Percentiles rank a stretch among this genome's conserved stretches.
These are phyloP conservation scores for Drosophila macrospina DNA, from an alignment of 2,888 invertebrate genomes.

Conservation along the genomic window DNA sequence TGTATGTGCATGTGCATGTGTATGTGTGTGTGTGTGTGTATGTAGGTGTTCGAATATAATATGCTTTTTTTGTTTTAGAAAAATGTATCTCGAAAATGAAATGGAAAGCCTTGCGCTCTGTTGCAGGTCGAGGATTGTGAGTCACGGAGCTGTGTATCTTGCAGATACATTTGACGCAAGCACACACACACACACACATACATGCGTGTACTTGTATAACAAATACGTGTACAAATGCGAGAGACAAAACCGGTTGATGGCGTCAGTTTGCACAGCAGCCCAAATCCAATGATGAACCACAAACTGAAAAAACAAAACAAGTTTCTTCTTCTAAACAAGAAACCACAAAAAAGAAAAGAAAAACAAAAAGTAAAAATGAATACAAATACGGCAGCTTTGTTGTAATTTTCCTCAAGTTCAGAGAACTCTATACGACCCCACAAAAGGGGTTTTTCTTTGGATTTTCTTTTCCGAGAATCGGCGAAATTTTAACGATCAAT, in stretches of 20 bases:
- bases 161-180: conserved; percentile 46
- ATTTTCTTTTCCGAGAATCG: conserved; percentile 27
- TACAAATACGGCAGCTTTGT: conserved; percentile 3
- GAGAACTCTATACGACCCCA: conserved; percentile 7
- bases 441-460: background rate
- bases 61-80: conserved; percentile 40
- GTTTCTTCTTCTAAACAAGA: conserved; percentile 41
- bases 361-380: background rate
- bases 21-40: conserved; percentile 1
- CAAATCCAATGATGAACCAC: conserved; percentile 38
- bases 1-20: background rate
- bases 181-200: conserved; percentile 22
- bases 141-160: conserved; percentile 49
- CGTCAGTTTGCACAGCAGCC: conserved; percentile 69
- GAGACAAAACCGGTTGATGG: conserved; percentile 80
- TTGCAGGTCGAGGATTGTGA: conserved; percentile 48
- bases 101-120: conserved; percentile 56
- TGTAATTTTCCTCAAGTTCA: conserved; percentile 51
- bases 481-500: conserved; percentile 50
- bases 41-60: conserved; percentile 33
- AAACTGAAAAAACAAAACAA: conserved; percentile 48
- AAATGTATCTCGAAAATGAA: conserved; percentile 56
- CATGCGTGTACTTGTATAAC: conserved; percentile 5
- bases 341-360: conserved; percentile 18
- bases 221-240: conserved; percentile 53